Percentiles rank a stretch among this genome's conserved stretches.
Evolutionary conservation across 2,113 vertebrate species (phyloP).

Genomic region (Barnardius zonarius): DNA sequence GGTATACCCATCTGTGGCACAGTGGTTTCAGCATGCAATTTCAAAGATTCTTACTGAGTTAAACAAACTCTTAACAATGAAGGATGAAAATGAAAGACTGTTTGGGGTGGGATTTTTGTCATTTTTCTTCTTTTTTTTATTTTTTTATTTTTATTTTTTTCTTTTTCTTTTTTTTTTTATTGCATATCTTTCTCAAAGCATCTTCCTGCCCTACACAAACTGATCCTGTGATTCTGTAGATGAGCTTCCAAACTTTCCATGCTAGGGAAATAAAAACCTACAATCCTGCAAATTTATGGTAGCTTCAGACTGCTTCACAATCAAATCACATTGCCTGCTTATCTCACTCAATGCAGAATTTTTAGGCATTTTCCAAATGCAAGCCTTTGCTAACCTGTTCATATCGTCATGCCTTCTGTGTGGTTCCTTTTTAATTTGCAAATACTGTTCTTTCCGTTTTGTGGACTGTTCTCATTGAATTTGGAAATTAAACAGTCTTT

Average conservation of each 20-base stretch:
- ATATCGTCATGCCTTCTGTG: background rate
- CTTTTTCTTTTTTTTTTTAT: background rate
- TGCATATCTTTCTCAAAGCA: background rate
- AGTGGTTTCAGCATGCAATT: background rate
- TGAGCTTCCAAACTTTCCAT: background rate
- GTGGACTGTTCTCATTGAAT: constrained; percentile 6
- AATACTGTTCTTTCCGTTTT: constrained; percentile 22
- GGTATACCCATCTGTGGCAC: background rate
- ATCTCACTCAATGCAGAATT: constrained; percentile 9
- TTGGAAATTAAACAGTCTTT: constrained; percentile 1
- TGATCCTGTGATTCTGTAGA: background rate
- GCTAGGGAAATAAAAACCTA: constrained; percentile 4
- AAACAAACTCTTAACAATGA: background rate
- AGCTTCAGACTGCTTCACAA: constrained; percentile 37
- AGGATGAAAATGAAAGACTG: background rate
- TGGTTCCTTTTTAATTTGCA: background rate
- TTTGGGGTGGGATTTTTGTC: fast-evolving
- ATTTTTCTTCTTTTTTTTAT: background rate
- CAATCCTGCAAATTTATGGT: constrained; percentile 8
- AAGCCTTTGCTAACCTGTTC: background rate
- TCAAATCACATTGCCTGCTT: background rate
- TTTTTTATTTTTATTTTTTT: background rate
- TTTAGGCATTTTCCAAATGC: constrained; percentile 12
- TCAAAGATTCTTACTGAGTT: background rate
- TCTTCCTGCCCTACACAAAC: background rate